phyloP scores from a whole-genome alignment of 1,140 invertebrate genomes.

The Armadillidium nasatum region DNA sequence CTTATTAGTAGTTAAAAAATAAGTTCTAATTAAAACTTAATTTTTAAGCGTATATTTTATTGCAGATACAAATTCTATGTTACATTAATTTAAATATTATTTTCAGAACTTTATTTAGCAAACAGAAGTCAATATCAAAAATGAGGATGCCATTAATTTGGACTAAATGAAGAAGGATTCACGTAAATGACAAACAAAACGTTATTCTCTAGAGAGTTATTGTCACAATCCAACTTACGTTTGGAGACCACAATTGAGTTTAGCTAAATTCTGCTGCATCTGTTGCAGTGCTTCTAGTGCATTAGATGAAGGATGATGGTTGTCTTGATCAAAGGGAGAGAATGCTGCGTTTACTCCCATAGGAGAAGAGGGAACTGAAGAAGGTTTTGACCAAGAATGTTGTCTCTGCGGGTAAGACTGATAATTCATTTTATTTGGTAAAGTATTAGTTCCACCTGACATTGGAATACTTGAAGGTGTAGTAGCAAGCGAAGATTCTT shows the following conservation, averaged over 20 bases:
- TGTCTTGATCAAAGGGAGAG: constrained; percentile 49
- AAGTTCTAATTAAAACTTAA: too few species aligned
- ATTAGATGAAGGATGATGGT: constrained; percentile 38
- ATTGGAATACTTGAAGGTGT: background rate
- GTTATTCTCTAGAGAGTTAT: background rate
- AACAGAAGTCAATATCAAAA: too few species aligned
- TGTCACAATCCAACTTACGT: constrained; percentile 36
- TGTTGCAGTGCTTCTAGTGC: constrained; percentile 43
- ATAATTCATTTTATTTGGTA: background rate
- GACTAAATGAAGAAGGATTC: too few species aligned
- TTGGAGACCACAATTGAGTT: constrained; percentile 43
- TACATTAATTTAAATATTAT: too few species aligned
- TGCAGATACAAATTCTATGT: too few species aligned
- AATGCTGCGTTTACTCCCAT: constrained; percentile 40
- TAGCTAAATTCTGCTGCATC: constrained; percentile 44
- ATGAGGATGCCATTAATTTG: too few species aligned
- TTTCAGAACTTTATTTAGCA: too few species aligned
- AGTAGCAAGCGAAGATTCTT: constrained; percentile 21
- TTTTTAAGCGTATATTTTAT: too few species aligned
- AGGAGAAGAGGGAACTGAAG: constrained; percentile 29
- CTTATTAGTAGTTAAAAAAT: too few species aligned
- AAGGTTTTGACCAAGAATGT: background rate
- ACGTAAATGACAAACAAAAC: too few species aligned
- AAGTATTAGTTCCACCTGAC: constrained; percentile 26
- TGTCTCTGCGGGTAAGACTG: background rate